These are phyloP conservation scores for Benthosema pterotum DNA, from an alignment of 2,797 vertebrate genomes.

Conservation along the genomic window DNA sequence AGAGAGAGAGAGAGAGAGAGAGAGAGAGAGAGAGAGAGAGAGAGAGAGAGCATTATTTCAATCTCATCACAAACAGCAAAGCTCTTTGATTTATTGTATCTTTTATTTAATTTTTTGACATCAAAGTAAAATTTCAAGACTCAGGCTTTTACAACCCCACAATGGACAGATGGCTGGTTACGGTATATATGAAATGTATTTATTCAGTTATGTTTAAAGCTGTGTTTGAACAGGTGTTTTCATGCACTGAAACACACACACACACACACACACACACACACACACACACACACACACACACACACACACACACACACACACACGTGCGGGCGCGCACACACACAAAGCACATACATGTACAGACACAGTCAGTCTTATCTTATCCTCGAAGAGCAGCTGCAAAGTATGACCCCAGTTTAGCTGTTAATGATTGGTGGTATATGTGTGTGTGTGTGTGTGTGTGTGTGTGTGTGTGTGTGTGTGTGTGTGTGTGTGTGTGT, in stretches of 20 bases:
- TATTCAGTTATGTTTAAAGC: conserved; percentile 75
- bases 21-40: too few species aligned
- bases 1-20: too few species aligned
- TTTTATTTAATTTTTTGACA: conserved; percentile 52
- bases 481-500: conserved; percentile 3
- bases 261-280: conserved; percentile 1
- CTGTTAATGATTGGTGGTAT: conserved; percentile 85
- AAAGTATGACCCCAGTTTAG: conserved; percentile 70
- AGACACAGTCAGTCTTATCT: conserved; percentile 85
- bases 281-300: conserved; percentile 4
- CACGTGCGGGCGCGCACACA: conserved; percentile 53
- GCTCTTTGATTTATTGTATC: conserved; percentile 65
- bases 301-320: conserved; percentile 44
- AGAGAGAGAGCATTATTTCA: neutral
- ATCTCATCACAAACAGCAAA: conserved; percentile 24
- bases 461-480: conserved; percentile 28
- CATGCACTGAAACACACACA: conserved; percentile 11
- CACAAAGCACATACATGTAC: conserved; percentile 30
- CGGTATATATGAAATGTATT: conserved; percentile 78
- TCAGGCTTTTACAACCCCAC: conserved; percentile 57
- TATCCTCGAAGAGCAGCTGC: conserved; percentile 87
- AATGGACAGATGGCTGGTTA: conserved; percentile 73
- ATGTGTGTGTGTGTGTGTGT: conserved; percentile 29
- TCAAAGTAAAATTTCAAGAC: conserved; percentile 56
- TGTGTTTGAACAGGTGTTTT: conserved; percentile 91